phyloP scores from a whole-genome alignment of 2,797 vertebrate genomes.

The Buphagus erythrorhynchus region DNA sequence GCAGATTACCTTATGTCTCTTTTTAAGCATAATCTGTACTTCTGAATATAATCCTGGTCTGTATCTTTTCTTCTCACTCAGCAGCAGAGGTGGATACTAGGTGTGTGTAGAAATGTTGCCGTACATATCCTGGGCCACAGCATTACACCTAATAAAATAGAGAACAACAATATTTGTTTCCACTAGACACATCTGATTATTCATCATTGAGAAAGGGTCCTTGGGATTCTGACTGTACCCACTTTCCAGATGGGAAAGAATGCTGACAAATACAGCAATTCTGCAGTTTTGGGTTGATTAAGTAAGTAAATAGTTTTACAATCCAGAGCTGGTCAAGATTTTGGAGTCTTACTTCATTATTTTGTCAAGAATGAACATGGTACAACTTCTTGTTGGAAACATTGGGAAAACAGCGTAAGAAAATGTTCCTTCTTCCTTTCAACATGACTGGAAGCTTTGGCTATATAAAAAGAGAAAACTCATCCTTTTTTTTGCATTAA shows the following conservation, averaged over 20 bases:
- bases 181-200: background rate
- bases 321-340: background rate
- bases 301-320: background rate
- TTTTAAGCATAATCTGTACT: background rate
- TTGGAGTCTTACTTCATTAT: background rate
- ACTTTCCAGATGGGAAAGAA: background rate
- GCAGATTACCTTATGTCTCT: background rate
- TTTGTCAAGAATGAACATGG: background rate
- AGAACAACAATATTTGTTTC: background rate
- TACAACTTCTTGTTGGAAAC: background rate
- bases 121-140: background rate
- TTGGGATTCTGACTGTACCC: background rate
- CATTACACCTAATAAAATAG: background rate
- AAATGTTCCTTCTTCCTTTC: background rate
- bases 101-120: background rate
- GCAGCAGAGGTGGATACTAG: background rate
- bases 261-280: background rate
- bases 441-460: background rate
- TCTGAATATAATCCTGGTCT: background rate
- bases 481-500: background rate
- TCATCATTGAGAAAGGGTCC: background rate
- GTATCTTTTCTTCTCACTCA: background rate
- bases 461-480: background rate
- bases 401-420: rapidly evolving
- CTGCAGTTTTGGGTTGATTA: background rate